phyloP scores from a whole-genome alignment of 2,888 invertebrate genomes.

The Rosalia funebris region DNA sequence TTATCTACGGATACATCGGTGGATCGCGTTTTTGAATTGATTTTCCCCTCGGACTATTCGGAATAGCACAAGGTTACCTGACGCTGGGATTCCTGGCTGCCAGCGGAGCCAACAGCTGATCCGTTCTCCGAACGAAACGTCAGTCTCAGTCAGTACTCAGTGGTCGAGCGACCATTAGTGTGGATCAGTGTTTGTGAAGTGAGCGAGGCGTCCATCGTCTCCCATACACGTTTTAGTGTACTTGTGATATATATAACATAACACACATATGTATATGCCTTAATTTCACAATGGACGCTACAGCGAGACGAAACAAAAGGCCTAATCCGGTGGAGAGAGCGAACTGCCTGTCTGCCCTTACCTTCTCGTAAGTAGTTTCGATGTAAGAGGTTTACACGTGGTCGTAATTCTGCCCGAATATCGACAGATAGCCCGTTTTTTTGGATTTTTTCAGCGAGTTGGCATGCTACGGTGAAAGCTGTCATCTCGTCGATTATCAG shows the following conservation, averaged over 20 bases:
- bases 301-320: constrained; percentile 40
- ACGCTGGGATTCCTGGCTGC: constrained; percentile 13
- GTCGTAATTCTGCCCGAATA: no score
- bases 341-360: constrained; percentile 44
- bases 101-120: constrained; percentile 11
- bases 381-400: no score
- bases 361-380: constrained; percentile 49
- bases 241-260: constrained; percentile 30
- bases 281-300: constrained; percentile 37
- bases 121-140: constrained; percentile 11
- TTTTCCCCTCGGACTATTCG: no score
- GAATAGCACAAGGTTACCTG: constrained; percentile 12
- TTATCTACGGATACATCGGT: no score
- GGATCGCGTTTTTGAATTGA: no score
- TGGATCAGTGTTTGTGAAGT: no score
- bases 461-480: no score
- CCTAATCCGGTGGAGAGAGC: constrained; percentile 47
- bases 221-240: constrained; percentile 32
- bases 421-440: no score
- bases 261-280: not conserved
- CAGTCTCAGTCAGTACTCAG: no score
- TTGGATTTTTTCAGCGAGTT: no score
- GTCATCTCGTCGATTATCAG: no score
- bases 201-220: not conserved
- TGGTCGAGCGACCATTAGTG: no score